Evolutionary conservation across 2,888 invertebrate species (phyloP).

Genomic region (Beris morrisii): DNA sequence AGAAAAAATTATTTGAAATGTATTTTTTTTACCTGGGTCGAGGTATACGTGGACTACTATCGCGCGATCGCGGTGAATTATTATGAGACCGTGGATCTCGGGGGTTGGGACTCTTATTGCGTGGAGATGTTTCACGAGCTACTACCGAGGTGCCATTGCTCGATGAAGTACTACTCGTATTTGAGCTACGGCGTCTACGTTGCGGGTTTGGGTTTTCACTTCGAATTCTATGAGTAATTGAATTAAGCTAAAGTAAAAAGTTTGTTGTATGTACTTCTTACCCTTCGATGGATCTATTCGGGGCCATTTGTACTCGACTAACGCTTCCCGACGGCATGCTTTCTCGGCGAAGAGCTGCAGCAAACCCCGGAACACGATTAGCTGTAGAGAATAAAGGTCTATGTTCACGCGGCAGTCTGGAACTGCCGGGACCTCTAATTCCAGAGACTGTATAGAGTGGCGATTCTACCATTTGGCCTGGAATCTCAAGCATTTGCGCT

Average conservation of each 20-base stretch:
- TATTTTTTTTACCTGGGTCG: conserved; percentile 61
- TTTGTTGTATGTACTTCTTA: conserved; percentile 39
- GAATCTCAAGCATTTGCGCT: conserved; percentile 85
- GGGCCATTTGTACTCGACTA: conserved; percentile 53
- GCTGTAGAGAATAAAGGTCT: conserved; percentile 60
- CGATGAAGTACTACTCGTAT: conserved; percentile 57
- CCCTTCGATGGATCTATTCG: conserved; percentile 53
- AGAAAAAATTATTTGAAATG: conserved; percentile 12
- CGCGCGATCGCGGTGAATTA: conserved; percentile 61
- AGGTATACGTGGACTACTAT: conserved; percentile 71
- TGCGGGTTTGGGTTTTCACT: conserved; percentile 44
- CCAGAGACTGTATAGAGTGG: conserved; percentile 51
- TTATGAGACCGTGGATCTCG: conserved; percentile 50
- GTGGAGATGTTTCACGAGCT: conserved; percentile 54
- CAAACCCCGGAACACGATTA: conserved; percentile 61
- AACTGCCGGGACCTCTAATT: conserved; percentile 55
- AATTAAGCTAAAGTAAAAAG: background rate
- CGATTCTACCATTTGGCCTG: conserved; percentile 54
- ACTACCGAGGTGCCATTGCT: conserved; percentile 57
- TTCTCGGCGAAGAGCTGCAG: conserved; percentile 61
- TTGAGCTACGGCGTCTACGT: conserved; percentile 58
- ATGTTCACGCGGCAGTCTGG: conserved; percentile 53
- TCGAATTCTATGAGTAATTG: conserved; percentile 32
- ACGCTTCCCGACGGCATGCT: conserved; percentile 48
- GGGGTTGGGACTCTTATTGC: conserved; percentile 56